A percentile compares a stretch with the other conserved stretches of the same genome.
phyloP scores from a whole-genome alignment of 1,140 invertebrate species.

The Brachionus plicatilis region DNA sequence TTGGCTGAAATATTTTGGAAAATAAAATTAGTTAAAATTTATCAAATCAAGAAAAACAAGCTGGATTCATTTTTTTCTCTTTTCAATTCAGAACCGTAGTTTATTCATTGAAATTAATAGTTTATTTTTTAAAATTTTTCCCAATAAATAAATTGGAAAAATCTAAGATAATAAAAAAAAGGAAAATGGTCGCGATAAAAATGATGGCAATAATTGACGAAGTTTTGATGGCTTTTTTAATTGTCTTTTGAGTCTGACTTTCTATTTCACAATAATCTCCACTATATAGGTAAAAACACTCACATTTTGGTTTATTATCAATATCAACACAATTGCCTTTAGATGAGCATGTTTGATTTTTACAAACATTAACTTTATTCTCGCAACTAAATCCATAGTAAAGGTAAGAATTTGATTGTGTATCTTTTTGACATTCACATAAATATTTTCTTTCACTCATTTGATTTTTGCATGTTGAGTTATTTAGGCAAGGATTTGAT shows the following conservation, averaged over 20 bases:
- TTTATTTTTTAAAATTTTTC: too few species aligned
- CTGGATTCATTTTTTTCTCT: too few species aligned
- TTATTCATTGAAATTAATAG: too few species aligned
- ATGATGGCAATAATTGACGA: background rate
- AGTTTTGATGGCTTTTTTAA: background rate
- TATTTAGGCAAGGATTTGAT: background rate
- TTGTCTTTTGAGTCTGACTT: background rate
- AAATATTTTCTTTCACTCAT: conserved; percentile 64
- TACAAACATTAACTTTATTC: background rate
- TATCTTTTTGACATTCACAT: conserved; percentile 64
- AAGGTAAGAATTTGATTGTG: conserved; percentile 57
- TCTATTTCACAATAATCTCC: background rate
- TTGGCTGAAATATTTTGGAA: too few species aligned
- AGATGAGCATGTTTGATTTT: background rate
- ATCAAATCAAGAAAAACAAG: too few species aligned
- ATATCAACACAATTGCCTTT: background rate
- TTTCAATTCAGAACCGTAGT: too few species aligned
- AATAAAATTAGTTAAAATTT: too few species aligned
- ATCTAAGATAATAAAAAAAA: background rate
- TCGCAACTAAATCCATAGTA: background rate
- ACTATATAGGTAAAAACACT: conserved; percentile 1
- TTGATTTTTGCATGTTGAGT: background rate
- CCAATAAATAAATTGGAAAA: background rate
- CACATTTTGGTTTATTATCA: background rate
- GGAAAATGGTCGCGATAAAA: background rate